Evolutionary conservation across 1,140 invertebrate species (phyloP).

Genomic region (Brachionus manjavacas): DNA sequence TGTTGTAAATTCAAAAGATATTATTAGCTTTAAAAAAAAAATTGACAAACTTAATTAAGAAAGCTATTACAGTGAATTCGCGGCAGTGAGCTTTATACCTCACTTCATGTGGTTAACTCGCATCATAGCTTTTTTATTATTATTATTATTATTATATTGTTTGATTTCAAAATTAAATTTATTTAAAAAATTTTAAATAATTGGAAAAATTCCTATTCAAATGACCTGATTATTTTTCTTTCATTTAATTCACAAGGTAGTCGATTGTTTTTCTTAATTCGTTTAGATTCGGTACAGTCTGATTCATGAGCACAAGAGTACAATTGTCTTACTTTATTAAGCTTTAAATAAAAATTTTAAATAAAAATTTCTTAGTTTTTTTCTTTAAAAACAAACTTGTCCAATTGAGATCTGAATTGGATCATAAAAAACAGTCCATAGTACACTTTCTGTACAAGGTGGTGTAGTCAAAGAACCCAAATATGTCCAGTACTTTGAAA

Average conservation of each 20-base stretch:
- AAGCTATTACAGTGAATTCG: too few relatives aligned
- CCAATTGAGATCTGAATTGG: slow-evolving; percentile 50
- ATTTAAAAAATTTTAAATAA: too few relatives aligned
- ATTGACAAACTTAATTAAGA: too few relatives aligned
- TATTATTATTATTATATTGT: too few relatives aligned
- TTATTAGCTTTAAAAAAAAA: too few relatives aligned
- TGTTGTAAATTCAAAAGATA: too few relatives aligned
- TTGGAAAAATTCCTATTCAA: background rate
- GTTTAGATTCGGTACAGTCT: background rate
- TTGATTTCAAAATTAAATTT: too few relatives aligned
- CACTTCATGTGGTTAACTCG: too few relatives aligned
- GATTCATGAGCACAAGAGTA: background rate
- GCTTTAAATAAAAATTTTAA: background rate
- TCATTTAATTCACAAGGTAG: slow-evolving; percentile 16
- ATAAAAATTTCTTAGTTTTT: background rate
- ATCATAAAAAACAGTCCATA: slow-evolving; percentile 77
- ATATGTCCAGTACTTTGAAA: slow-evolving; percentile 64
- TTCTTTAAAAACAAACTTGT: background rate
- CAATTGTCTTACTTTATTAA: background rate
- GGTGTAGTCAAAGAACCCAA: slow-evolving; percentile 81
- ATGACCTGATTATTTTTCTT: slow-evolving; percentile 7
- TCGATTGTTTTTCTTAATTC: background rate
- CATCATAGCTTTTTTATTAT: too few relatives aligned
- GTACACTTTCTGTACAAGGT: slow-evolving; percentile 77
- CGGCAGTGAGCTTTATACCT: too few relatives aligned